Evolutionary conservation across 1,140 invertebrate species (phyloP).

Genomic region (Drosophila bocki): DNA sequence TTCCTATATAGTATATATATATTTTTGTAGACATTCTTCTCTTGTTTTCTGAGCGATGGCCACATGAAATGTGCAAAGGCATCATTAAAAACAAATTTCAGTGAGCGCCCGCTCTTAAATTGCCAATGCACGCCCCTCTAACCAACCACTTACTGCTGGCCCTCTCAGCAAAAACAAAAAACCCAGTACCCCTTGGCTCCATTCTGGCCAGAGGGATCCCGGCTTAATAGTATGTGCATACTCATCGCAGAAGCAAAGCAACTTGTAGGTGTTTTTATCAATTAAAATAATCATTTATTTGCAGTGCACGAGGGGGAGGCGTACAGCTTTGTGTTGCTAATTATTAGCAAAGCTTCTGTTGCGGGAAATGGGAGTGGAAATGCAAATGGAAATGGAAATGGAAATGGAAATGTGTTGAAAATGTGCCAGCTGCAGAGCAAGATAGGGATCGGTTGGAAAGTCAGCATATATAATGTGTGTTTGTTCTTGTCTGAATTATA

Average conservation of each 20-base stretch:
- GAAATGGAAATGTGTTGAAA: constrained; percentile 28
- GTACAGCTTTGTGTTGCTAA: constrained; percentile 29
- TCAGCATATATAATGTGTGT: background rate
- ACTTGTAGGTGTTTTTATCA: constrained; percentile 78
- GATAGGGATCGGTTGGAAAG: constrained; percentile 12
- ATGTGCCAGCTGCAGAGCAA: background rate
- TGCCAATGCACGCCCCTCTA: constrained; percentile 55
- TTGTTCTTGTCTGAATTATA: background rate
- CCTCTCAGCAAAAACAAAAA: background rate
- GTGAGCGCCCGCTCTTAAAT: constrained; percentile 69
- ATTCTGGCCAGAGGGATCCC: constrained; percentile 12
- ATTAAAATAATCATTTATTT: constrained; percentile 83
- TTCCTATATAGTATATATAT: background rate
- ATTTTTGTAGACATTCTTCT: constrained; percentile 16
- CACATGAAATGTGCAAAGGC: constrained; percentile 71
- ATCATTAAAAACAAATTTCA: constrained; percentile 81
- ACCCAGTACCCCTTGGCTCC: background rate
- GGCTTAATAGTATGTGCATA: constrained; percentile 39
- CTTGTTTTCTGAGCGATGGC: constrained; percentile 59
- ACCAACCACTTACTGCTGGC: constrained; percentile 3
- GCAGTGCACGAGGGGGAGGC: constrained; percentile 53
- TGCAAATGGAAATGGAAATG: constrained; percentile 51
- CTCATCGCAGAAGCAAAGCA: background rate
- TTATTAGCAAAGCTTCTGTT: constrained; percentile 42
- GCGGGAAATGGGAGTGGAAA: constrained; percentile 44